Evolutionary conservation across 1,140 invertebrate genomes (phyloP).

Genomic region (Dinoponera quadriceps): DNA sequence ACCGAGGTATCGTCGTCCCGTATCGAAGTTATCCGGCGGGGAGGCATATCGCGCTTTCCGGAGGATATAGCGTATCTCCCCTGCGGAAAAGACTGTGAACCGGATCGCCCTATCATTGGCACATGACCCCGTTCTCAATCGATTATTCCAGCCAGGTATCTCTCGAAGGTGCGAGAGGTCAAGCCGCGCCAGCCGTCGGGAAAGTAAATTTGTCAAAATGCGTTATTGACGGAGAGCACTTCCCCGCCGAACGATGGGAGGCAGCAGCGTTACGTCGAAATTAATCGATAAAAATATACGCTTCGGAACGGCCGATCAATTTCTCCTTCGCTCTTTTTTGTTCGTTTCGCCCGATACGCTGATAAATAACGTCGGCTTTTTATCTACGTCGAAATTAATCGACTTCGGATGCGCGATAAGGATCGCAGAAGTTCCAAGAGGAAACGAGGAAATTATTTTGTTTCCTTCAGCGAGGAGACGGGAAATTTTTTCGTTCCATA

Average conservation of each 20-base stretch:
- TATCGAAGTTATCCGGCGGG: conserved; percentile 51
- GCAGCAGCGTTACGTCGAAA: conserved; percentile 9
- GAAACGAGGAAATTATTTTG: conserved; percentile 6
- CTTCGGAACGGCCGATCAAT: background rate
- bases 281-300: conserved; percentile 35
- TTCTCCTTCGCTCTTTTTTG: background rate
- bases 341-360: background rate
- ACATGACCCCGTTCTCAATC: conserved; percentile 61
- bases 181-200: conserved; percentile 16
- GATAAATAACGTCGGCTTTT: conserved; percentile 19
- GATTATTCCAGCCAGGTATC: conserved; percentile 63
- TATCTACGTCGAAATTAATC: conserved; percentile 42
- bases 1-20: conserved; percentile 35
- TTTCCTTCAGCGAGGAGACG: background rate
- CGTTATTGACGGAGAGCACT: background rate
- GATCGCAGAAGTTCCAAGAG: background rate
- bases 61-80: conserved; percentile 56
- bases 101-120: conserved; percentile 56
- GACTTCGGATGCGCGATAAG: background rate
- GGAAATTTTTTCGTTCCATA: background rate
- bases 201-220: conserved; percentile 39
- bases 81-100: conserved; percentile 62
- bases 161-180: conserved; percentile 53
- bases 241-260: background rate
- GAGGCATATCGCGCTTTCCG: conserved; percentile 62